phyloP scores from a whole-genome alignment of 2,113 vertebrate species.

The Cyanoliseus patagonus region DNA sequence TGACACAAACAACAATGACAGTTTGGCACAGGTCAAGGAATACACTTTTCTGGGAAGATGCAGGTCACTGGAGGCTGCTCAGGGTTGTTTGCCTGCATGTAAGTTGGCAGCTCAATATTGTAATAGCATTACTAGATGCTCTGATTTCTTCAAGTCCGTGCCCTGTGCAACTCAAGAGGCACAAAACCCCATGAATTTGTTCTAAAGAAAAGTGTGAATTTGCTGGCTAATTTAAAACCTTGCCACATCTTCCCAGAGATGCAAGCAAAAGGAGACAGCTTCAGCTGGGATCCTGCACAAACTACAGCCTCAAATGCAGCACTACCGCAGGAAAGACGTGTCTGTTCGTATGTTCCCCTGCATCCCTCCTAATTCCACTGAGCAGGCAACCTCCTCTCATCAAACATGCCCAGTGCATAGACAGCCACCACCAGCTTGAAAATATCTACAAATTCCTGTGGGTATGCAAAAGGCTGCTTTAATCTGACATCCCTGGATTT shows the following conservation, averaged over 20 bases:
- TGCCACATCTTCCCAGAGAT: not conserved
- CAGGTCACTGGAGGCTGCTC: not conserved
- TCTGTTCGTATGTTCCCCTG: not conserved
- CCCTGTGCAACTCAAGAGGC: not conserved
- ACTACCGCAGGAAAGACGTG: not conserved
- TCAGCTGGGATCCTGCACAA: not conserved
- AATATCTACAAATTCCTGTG: constrained; percentile 7
- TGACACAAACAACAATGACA: not conserved
- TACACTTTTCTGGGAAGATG: not conserved
- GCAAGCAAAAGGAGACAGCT: not conserved
- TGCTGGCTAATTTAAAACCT: constrained; percentile 6
- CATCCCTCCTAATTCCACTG: not conserved
- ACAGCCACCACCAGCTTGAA: constrained; percentile 12
- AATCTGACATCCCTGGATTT: constrained; percentile 33
- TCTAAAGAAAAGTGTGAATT: not conserved
- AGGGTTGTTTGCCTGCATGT: not conserved
- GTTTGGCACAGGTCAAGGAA: constrained; percentile 22
- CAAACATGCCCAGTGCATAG: constrained; percentile 24
- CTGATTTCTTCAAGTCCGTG: not conserved
- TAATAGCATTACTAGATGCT: not conserved
- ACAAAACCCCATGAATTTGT: not conserved
- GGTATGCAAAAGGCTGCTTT: constrained; percentile 34
- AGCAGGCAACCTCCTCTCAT: constrained; percentile 7
- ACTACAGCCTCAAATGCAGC: not conserved
- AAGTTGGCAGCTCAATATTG: not conserved